These are phyloP conservation scores for Drosophila prosaltans DNA, from an alignment of 1,140 invertebrate genomes.

Conservation along the genomic window DNA sequence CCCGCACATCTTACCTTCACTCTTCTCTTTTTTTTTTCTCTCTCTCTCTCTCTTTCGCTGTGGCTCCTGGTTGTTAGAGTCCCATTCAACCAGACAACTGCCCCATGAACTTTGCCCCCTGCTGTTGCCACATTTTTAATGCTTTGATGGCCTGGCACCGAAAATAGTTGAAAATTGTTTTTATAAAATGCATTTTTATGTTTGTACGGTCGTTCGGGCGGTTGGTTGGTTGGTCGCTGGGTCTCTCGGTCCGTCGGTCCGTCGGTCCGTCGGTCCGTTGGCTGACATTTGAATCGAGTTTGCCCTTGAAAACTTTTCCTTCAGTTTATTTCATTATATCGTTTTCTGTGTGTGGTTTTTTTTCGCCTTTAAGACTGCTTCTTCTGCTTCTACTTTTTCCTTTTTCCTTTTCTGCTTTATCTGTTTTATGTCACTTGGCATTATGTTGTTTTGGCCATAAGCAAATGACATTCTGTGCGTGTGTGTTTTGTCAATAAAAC, in stretches of 20 bases:
- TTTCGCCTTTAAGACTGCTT: not conserved
- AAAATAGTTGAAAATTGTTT: constrained; percentile 48
- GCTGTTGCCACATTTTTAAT: not conserved
- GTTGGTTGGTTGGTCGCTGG: not conserved
- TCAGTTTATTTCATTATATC: not conserved
- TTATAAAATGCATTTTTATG: constrained; percentile 26
- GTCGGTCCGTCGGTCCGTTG: constrained; percentile 14
- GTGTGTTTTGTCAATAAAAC: constrained; percentile 56
- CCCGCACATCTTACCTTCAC: not conserved
- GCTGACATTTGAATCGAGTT: constrained; percentile 30
- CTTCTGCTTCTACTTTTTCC: constrained; percentile 3
- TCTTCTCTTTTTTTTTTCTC: too few relatives aligned
- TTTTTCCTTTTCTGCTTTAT: not conserved
- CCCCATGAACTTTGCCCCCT: constrained; percentile 9
- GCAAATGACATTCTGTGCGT: constrained; percentile 6
- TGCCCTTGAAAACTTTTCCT: constrained; percentile 31
- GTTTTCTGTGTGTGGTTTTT: not conserved
- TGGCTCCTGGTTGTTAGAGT: constrained; percentile 1
- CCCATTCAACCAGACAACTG: constrained; percentile 17
- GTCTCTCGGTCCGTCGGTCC: not conserved
- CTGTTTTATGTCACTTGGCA: constrained; percentile 13
- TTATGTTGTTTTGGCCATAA: constrained; percentile 14
- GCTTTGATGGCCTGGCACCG: constrained; percentile 38
- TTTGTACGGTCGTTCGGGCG: constrained; percentile 5
- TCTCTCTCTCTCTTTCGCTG: too few relatives aligned